Evolutionary conservation across 2,113 vertebrate genomes (phyloP).

Genomic region (Seriola aureovittata): DNA sequence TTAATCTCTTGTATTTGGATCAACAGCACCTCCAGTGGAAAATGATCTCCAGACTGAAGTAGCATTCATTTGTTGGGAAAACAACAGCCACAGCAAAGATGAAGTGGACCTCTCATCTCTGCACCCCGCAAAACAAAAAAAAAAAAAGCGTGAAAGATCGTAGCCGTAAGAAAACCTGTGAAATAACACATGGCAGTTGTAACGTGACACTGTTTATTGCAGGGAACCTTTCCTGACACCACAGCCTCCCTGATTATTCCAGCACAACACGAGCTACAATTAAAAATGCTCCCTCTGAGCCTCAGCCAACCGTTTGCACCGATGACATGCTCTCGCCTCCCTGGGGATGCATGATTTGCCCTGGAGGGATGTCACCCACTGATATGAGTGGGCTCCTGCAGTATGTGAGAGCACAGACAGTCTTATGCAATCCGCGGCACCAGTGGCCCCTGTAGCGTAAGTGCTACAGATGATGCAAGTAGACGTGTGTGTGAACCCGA

Average conservation of each 20-base stretch:
- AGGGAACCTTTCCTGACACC: constrained; percentile 54
- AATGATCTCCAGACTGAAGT: background rate
- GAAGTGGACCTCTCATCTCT: constrained; percentile 14
- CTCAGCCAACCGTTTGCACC: constrained; percentile 58
- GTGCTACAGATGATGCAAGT: constrained; percentile 41
- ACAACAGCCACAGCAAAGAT: constrained; percentile 25
- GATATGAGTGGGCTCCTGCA: constrained; percentile 65
- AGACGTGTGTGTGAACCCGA: constrained; percentile 14
- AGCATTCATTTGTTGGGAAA: constrained; percentile 3
- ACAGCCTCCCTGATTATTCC: constrained; percentile 62
- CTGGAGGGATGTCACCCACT: constrained; percentile 71
- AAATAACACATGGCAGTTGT: constrained; percentile 57
- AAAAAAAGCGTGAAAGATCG: background rate
- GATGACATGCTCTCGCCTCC: constrained; percentile 60
- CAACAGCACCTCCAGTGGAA: constrained; percentile 39
- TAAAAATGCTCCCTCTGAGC: constrained; percentile 65
- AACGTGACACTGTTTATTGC: constrained; percentile 60
- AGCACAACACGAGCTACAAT: constrained; percentile 65
- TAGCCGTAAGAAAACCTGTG: constrained; percentile 38
- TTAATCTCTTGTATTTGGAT: constrained; percentile 3
- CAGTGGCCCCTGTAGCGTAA: constrained; percentile 33
- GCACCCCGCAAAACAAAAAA: background rate
- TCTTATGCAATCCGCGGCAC: constrained; percentile 55
- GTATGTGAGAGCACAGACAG: constrained; percentile 42
- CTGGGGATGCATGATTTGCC: constrained; percentile 58